Evolutionary conservation across 2,888 invertebrate species (phyloP), one percentile per base, ranked within the genome.

Genomic region (Aphidoletes aphidimyza): DNA sequence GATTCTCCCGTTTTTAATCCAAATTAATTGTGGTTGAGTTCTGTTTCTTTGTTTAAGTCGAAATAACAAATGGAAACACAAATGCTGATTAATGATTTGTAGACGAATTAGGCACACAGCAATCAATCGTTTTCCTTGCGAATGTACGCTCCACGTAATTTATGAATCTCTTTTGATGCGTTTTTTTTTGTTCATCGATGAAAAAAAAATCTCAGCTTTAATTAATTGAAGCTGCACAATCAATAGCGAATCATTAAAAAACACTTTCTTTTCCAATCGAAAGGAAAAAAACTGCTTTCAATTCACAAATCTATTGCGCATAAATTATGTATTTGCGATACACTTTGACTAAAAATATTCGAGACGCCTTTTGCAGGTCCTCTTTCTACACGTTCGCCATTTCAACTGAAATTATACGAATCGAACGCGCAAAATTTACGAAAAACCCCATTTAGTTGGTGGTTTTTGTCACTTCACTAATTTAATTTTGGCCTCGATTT

Each of bases 261-360:
- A 54, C 54, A 69, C 69, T 30, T 69, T 69, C 3, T 69, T 69
- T 69, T 14, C 69, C 69, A 14, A 69, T 30, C 30, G 34, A 69
- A 9, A 17, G 69, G 69, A 30, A 69, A 69, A 47, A 69, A 69
- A 69, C 69, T 69, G 69, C 34, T 30, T 69, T n/a, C n/a, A 14
- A 6, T 69, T 69, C 69, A 30, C 69, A 69, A 69, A 69, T 69
- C 69, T 69, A 69, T 69, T 69, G 69, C 69, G 69, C 69, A 69
- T 69, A 69, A 69, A 69, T 6, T 11, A 3, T 14, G 17, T 30
- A 30, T 69, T 69, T 17, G 17, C 26, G 30, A 54, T 5, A 47
- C 6, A n/a, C n/a, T 42, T 54, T 54, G 22, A 19, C n/a, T n/a
- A n/a, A n/a, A n/a, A n/a, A 22, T 22, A 69, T 26, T 14, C 14